Percentiles rank a stretch among this genome's conserved stretches.
Conservation (phyloP, 1,140 invertebrate genomes). For the Zaprionus inermis region DNA sequence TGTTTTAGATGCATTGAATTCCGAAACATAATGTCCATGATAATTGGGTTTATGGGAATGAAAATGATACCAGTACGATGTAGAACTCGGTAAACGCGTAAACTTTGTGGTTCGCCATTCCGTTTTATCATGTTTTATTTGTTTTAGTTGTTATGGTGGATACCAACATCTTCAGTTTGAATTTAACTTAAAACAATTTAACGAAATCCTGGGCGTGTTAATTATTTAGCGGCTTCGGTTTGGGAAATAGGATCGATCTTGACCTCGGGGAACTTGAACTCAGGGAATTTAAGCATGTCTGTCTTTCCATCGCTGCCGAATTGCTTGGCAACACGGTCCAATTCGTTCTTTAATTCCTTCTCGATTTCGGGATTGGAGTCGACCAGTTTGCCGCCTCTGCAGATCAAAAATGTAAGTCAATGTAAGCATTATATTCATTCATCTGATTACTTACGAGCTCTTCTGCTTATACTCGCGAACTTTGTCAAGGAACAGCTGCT, state of each 20-base stretch:
- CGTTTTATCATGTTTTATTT: conserved; percentile 33
- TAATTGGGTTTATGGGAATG: background rate
- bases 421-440: background rate
- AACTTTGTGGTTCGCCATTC: conserved; percentile 9
- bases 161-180: conserved; percentile 11
- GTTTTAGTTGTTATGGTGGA: conserved; percentile 8
- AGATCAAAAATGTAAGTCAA: background rate
- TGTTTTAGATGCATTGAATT: background rate
- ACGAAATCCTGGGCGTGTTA: conserved; percentile 39
- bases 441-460: conserved; percentile 63
- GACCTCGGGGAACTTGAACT: conserved; percentile 91
- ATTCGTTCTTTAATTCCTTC: conserved; percentile 89
- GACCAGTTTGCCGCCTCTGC: conserved; percentile 91
- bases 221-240: conserved; percentile 34
- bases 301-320: conserved; percentile 90
- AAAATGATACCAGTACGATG: background rate
- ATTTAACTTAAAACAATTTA: conserved; percentile 67
- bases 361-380: conserved; percentile 91
- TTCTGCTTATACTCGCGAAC: conserved; percentile 92
- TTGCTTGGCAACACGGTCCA: conserved; percentile 91
- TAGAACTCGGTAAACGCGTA: conserved; percentile 3
- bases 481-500: conserved; percentile 97
- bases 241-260: conserved; percentile 86
- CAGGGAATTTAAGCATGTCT: conserved; percentile 95
- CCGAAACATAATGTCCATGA: background rate